Base-by-base conservation (phyloP, 2,888 invertebrate genomes). In the Agrochola macilenta region DNA sequence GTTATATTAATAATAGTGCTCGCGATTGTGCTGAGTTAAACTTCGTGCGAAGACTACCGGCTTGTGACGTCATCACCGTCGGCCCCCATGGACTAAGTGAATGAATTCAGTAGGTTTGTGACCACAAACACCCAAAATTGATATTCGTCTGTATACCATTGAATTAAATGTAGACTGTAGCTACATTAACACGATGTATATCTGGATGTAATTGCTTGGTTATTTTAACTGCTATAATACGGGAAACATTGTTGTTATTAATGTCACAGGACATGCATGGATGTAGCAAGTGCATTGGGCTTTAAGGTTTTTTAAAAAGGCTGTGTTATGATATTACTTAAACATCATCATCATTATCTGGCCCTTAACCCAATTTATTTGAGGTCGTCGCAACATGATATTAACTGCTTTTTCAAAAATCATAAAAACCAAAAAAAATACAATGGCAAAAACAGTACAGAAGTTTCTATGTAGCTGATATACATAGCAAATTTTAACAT, bases 1-100 rank as follows among this genome's bases (percentile, higher is more conserved):
- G 97, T 98, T 97, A 97, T 98, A 97, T 97, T 98, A 97, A 97
- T 98, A 97, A 97, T 98, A 96, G 96, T 98, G 96, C 97, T 98
- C 93, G 95, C 97, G 85, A 90, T 94, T 86, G 86, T 83, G 85
- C 92, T 97, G 90, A 87, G 83, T 80, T 96, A 95, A 92, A 83
- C 89, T 76, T 76, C 90, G 85, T 76, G 88, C 43, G 83, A 81
- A 88, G 88, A 89, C 75, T 86, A 76, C 84, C 88, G 88, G 87
- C 88, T 83, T 79, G 87, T 88, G 93, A 91, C 90, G 90, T 90
- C 91, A 90, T 81, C 89, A 63, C 69, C 81, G 76, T 69, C 77
- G 79, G 81, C 77, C 78, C 60, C 65, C 79, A 79, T 63, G 89
- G 88, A 90, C 88, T 77, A 82, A 83, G 83, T 79, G 84, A 84